These are phyloP conservation scores for Drosophila sturtevanti DNA, from an alignment of 1,140 invertebrate genomes.

Conservation along the genomic window DNA sequence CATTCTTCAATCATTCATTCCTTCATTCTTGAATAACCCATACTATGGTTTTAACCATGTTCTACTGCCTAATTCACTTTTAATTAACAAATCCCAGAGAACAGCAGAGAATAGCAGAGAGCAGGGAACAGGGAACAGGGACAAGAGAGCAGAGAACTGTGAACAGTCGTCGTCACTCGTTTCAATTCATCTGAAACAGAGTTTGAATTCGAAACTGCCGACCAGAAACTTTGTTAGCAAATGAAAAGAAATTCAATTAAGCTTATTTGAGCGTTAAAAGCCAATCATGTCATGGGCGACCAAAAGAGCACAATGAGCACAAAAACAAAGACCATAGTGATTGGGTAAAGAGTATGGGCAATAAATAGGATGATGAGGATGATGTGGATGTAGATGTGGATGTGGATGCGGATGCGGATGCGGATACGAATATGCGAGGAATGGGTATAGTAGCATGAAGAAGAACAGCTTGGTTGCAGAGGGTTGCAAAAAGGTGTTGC, in stretches of 20 bases:
- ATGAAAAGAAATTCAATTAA: slow-evolving; percentile 82
- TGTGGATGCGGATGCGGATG: not conserved
- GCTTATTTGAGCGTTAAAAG: slow-evolving; percentile 83
- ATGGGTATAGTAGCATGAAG: not conserved
- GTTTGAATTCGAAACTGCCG: slow-evolving; percentile 8
- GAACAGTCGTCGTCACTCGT: slow-evolving; percentile 21
- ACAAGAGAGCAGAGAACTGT: no score
- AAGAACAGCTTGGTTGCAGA: slow-evolving; percentile 11
- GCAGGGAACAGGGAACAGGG: no score
- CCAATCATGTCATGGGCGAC: slow-evolving; percentile 76
- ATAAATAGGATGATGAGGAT: not conserved
- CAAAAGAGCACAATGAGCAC: slow-evolving; percentile 69
- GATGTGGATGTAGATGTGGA: not conserved
- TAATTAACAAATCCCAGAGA: slow-evolving; percentile 78
- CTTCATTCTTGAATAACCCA: no score
- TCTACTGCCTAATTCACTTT: slow-evolving; percentile 71
- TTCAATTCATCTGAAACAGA: not conserved
- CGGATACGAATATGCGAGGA: not conserved
- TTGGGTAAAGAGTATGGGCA: not conserved
- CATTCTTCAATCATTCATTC: no score
- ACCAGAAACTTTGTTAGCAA: slow-evolving; percentile 73
- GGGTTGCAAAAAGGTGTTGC: slow-evolving; percentile 73
- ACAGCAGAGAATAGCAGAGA: no score
- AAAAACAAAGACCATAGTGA: slow-evolving; percentile 41
- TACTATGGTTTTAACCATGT: not conserved